Percentiles rank a stretch among this genome's conserved stretches.
Conservation (phyloP, 2,888 invertebrate genomes). For the Hypolimnas misippus region DNA sequence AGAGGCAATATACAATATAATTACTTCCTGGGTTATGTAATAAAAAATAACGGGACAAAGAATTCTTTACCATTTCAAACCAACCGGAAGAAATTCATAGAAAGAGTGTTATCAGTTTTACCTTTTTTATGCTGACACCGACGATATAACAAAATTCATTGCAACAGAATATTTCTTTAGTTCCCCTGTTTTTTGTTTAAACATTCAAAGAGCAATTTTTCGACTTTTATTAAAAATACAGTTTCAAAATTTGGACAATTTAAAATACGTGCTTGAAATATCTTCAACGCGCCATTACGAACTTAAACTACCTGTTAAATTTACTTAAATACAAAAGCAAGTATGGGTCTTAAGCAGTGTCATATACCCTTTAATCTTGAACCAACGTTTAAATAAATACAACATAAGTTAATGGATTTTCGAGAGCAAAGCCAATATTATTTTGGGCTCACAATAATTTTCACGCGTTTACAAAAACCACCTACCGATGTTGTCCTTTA, state of each 20-base stretch:
- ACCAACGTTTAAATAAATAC: slow-evolving; percentile 63
- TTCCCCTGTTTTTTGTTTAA: neutral
- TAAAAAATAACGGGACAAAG: neutral
- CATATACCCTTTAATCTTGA: slow-evolving; percentile 44
- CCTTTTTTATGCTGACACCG: neutral
- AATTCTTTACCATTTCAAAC: neutral
- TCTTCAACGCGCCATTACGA: slow-evolving; percentile 14
- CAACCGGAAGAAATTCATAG: too few relatives aligned
- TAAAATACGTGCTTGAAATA: slow-evolving; percentile 8
- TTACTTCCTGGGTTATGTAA: neutral
- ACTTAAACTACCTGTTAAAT: slow-evolving; percentile 30
- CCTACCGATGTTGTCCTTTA: slow-evolving; percentile 69
- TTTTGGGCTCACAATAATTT: slow-evolving; percentile 77
- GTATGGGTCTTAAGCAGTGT: slow-evolving; percentile 31
- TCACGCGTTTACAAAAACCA: slow-evolving; percentile 70
- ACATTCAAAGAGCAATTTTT: neutral
- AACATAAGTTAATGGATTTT: slow-evolving; percentile 78
- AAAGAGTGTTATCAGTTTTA: neutral
- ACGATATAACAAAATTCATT: neutral
- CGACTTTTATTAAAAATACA: neutral
- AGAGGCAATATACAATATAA: neutral
- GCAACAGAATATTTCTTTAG: neutral
- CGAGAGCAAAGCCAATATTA: slow-evolving; percentile 77
- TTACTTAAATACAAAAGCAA: slow-evolving; percentile 29
- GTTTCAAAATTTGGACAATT: neutral